phyloP scores from a whole-genome alignment of 2,888 invertebrate species.

The Ditula angustiorana region DNA sequence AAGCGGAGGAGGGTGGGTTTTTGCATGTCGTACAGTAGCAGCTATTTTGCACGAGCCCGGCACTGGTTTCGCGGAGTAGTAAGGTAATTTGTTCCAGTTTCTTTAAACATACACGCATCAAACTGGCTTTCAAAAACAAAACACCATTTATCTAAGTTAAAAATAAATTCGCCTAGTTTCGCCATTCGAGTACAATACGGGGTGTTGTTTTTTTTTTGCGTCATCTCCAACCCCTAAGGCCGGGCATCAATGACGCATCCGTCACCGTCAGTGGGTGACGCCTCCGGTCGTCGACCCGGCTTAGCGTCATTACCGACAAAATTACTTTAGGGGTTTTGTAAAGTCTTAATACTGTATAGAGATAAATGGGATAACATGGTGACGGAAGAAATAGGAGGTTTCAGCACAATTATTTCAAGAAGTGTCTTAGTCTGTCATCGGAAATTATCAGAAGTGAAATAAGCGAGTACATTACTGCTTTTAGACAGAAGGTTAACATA shows the following conservation, averaged over 20 bases:
- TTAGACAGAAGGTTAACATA: too few relatives aligned
- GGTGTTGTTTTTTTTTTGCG: neutral
- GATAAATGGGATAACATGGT: neutral
- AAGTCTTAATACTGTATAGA: slow-evolving; percentile 6
- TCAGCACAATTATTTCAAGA: neutral
- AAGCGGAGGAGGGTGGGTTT: too few relatives aligned
- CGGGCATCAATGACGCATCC: slow-evolving; percentile 1
- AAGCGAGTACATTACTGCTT: too few relatives aligned
- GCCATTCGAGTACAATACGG: neutral
- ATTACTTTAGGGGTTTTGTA: slow-evolving; percentile 1
- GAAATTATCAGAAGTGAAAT: too few relatives aligned
- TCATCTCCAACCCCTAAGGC: slow-evolving; percentile 8
- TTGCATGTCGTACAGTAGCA: too few relatives aligned
- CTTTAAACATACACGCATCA: too few relatives aligned
- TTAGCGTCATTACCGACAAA: neutral
- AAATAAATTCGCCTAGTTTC: neutral
- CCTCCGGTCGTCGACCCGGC: slow-evolving; percentile 16
- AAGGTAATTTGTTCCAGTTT: too few relatives aligned
- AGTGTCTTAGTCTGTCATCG: too few relatives aligned
- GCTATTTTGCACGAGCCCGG: too few relatives aligned
- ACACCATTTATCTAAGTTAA: neutral
- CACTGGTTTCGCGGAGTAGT: too few relatives aligned
- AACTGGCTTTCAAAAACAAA: too few relatives aligned
- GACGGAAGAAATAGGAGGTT: neutral
- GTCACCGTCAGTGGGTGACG: slow-evolving; percentile 12